A percentile compares a stretch with the other conserved stretches of the same genome.
Conservation (phyloP, 1,140 invertebrate species). For the Archivesica marissinica region DNA sequence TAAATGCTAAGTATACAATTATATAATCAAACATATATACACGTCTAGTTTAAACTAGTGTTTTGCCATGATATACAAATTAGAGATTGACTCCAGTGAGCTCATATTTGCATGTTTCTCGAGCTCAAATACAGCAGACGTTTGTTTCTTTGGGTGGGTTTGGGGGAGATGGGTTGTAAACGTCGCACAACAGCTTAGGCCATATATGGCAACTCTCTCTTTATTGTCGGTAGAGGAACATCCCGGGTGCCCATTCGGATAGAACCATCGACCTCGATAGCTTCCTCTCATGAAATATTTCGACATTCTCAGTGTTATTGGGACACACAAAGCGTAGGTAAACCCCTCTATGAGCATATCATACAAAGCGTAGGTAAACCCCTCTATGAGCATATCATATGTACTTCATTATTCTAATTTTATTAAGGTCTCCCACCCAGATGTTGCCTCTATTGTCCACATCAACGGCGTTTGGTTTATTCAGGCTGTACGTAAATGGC, state of each 20-base stretch:
- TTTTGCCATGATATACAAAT: no score
- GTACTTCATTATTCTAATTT: constrained; percentile 60
- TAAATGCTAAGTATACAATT: no score
- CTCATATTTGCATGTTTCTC: no score
- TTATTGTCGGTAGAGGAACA: neutral
- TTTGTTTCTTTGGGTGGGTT: no score
- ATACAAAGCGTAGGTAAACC: neutral
- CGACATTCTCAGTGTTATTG: neutral
- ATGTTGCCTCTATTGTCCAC: constrained; percentile 54
- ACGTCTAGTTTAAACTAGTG: no score
- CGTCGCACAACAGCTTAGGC: no score
- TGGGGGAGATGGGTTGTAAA: no score
- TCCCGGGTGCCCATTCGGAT: neutral
- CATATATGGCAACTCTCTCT: neutral
- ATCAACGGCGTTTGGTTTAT: constrained; percentile 54
- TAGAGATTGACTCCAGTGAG: no score
- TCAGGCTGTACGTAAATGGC: constrained; percentile 55
- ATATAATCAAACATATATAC: no score
- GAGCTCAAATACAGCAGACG: no score
- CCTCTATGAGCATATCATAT: neutral
- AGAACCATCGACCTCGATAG: neutral
- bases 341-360: neutral
- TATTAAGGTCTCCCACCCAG: constrained; percentile 51
- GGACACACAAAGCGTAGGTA: neutral
- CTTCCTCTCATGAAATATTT: neutral